Percentiles rank a stretch among this genome's conserved stretches.
Conservation (phyloP, 2,888 invertebrate genomes). For the Asteroscopus sphinx region DNA sequence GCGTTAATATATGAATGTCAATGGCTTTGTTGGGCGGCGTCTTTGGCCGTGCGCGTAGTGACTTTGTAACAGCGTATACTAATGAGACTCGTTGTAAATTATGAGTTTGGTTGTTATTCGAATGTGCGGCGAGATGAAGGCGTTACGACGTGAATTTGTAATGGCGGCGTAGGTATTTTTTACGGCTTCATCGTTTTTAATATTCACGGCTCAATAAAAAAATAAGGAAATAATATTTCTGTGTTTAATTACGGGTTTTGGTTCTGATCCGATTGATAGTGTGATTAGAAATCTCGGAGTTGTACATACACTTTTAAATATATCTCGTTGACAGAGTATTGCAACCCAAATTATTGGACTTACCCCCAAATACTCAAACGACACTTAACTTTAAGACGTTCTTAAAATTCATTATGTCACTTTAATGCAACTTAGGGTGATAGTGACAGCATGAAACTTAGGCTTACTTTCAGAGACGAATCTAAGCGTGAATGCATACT, state of each 20-base stretch:
- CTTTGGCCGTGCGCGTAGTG: conserved; percentile 70
- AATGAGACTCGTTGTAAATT: conserved; percentile 82
- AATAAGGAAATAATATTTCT: conserved; percentile 55
- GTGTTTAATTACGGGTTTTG: conserved; percentile 45
- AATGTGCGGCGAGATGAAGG: conserved; percentile 85
- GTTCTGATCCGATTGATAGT: conserved; percentile 19
- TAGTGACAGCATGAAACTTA: too few relatives aligned
- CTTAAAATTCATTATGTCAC: too few relatives aligned
- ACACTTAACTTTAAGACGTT: too few relatives aligned
- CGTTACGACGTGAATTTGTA: conserved; percentile 79
- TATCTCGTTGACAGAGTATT: background rate
- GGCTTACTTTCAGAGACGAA: too few relatives aligned
- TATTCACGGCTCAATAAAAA: conserved; percentile 53
- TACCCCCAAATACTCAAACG: too few relatives aligned
- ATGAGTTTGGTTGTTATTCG: conserved; percentile 78
- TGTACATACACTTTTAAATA: background rate
- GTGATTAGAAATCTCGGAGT: conserved; percentile 8
- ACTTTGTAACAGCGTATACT: conserved; percentile 80
- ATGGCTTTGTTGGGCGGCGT: conserved; percentile 78
- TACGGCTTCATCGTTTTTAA: conserved; percentile 63
- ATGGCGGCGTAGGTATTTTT: conserved; percentile 74
- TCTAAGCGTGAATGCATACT: too few relatives aligned
- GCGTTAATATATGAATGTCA: conserved; percentile 86
- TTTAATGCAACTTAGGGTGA: too few relatives aligned
- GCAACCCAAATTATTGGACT: too few relatives aligned